A percentile compares a stretch with the other conserved stretches of the same genome.
phyloP scores from a whole-genome alignment of 2,113 vertebrate genomes.

The Phaethornis superciliosus region DNA sequence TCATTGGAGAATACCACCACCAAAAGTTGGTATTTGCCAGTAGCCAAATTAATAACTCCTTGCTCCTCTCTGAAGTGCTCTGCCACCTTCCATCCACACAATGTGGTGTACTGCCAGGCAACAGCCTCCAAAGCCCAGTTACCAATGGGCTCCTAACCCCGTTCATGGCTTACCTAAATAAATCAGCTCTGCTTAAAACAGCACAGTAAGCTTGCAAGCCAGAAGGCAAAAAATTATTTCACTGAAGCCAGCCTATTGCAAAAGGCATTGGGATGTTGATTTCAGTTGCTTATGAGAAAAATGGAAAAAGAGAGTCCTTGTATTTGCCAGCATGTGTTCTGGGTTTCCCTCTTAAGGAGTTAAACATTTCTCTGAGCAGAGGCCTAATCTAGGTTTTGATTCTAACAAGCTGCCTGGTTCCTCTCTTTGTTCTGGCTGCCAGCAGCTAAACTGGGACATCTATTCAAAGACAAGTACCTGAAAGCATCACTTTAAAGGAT shows the following conservation, averaged over 20 bases:
- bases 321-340: background rate
- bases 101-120: background rate
- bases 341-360: background rate
- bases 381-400: background rate
- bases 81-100: background rate
- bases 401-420: background rate
- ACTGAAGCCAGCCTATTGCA: background rate
- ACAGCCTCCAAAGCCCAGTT: background rate
- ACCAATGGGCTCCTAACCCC: background rate
- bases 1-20: background rate
- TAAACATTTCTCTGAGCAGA: background rate
- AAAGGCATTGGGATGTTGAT: background rate
- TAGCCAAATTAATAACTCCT: background rate
- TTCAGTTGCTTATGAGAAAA: background rate
- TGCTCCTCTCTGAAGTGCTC: background rate
- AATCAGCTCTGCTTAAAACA: background rate
- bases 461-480: conserved; percentile 5
- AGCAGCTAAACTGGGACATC: conserved; percentile 15
- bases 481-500: conserved; percentile 19
- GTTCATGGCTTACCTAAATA: background rate
- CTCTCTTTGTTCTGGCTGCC: conserved; percentile 28
- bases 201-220: background rate
- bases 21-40: background rate
- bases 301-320: background rate
- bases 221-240: background rate